These are phyloP conservation scores for Drosophila insularis DNA, from an alignment of 1,140 invertebrate species.

Conservation along the genomic window DNA sequence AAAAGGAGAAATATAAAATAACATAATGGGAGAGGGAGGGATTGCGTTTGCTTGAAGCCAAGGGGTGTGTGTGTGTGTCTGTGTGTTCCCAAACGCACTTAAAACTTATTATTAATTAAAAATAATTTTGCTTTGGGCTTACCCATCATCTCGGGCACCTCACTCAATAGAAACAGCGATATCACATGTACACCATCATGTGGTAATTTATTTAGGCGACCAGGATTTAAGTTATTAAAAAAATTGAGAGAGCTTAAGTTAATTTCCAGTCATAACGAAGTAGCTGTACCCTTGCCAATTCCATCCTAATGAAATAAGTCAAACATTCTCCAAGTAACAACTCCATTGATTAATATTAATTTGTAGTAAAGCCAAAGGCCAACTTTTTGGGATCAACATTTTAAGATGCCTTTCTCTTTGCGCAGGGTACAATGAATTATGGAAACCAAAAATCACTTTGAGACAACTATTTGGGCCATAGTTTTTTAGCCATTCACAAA, in stretches of 20 bases:
- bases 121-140: constrained; percentile 38
- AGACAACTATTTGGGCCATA: constrained; percentile 1
- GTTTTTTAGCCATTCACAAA: constrained; percentile 14
- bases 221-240: constrained; percentile 36
- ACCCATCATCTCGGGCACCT: neutral
- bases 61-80: constrained; percentile 22
- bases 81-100: constrained; percentile 44
- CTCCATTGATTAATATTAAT: too few species aligned
- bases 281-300: neutral
- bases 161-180: neutral
- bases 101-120: constrained; percentile 79
- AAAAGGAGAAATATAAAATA: constrained; percentile 7
- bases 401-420: neutral
- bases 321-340: too few species aligned
- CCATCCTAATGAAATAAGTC: neutral
- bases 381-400: too few species aligned
- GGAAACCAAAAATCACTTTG: neutral
- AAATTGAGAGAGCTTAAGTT: neutral
- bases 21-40: neutral
- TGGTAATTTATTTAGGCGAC: constrained; percentile 47
- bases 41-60: constrained; percentile 38
- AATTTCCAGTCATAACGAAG: neutral
- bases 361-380: too few species aligned
- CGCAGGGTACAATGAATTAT: neutral
- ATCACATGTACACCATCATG: constrained; percentile 6